Conservation (phyloP, 2,797 vertebrate species). For the Chaetophractus vellerosus region DNA sequence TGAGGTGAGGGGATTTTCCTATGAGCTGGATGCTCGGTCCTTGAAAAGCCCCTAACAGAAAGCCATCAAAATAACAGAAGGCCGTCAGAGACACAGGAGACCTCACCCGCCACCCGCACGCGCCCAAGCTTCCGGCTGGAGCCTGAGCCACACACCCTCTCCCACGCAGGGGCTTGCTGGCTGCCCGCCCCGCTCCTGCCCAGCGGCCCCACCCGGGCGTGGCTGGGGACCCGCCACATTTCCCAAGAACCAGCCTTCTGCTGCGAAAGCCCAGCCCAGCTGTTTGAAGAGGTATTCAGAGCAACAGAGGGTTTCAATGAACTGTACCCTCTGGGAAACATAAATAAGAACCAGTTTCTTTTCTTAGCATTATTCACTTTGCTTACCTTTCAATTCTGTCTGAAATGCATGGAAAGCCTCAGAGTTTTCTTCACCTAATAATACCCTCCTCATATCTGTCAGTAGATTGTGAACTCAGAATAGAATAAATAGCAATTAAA, state of each 20-base stretch:
- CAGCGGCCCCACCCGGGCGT: background rate
- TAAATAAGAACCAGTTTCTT: conserved; percentile 12
- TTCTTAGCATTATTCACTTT: background rate
- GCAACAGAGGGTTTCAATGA: background rate
- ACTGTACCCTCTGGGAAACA: background rate
- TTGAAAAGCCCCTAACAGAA: conserved; percentile 19
- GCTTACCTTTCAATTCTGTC: background rate
- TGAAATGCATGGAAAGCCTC: conserved; percentile 27
- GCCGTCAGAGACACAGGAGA: background rate
- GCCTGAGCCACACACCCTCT: background rate
- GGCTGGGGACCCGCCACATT: rapidly evolving
- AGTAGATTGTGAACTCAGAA: conserved; percentile 53
- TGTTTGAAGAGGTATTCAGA: background rate
- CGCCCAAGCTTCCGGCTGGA: background rate
- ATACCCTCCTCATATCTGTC: conserved; percentile 65
- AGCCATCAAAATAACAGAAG: background rate
- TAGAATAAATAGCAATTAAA: background rate
- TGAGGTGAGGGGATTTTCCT: background rate
- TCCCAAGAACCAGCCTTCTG: background rate
- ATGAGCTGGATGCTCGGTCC: background rate
- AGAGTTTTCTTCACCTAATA: background rate
- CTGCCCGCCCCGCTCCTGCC: background rate
- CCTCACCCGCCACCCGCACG: no score
- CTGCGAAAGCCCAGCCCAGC: background rate
- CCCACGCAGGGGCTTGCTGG: no score